Evolutionary conservation across 2,888 invertebrate genomes (phyloP), one percentile per base, ranked within the genome.

Genomic region (Epinotia nisella): DNA sequence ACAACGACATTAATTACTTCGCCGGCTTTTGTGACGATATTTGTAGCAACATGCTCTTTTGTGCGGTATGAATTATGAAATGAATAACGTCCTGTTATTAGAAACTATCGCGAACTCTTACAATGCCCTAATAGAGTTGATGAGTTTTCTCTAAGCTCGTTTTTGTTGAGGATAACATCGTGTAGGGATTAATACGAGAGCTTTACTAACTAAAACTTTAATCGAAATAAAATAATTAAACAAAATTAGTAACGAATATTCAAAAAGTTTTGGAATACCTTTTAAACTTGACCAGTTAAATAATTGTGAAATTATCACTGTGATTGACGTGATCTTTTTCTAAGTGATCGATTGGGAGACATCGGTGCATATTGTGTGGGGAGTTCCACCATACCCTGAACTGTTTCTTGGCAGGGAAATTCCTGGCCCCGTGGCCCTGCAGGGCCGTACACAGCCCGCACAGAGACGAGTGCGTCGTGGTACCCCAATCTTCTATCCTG

Each of bases 41-140:
- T 91, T 91, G 89, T 90, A 85, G 85, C 87, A 91, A 91, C 90
- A 90, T 89, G 87, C 87, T 87, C 90, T 91, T 90, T 91, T 92
- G 88, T 91, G 76, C 85, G 81, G 83, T 88, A 87, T 87, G 84
- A 89, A 88, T 83, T 88, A 87, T 87, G 84, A 89, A 88, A 89
- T 90, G 89, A 90, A 90, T 90, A 90, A 86, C 83, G 83, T 78
- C 65, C 75, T 84, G 83, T 83, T 83, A 83, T 91, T 90, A 88
- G 82, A 79, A 89, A 89, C 87, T 88, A 85, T 83, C 81, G 80
- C 78, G 88, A 89, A 88, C 83, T 82, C 89, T 74, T 90, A 88
- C 56, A 56, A 67, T 61, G 49, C 49, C 71, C 45, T 78, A 83
- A 70, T 79, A 77, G 78, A 81, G 80, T 83, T 88, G 87, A 89